A percentile compares a stretch with the other conserved stretches of the same genome.
phyloP scores from a whole-genome alignment of 2,113 vertebrate genomes.

The Typhlomys cinereus region DNA sequence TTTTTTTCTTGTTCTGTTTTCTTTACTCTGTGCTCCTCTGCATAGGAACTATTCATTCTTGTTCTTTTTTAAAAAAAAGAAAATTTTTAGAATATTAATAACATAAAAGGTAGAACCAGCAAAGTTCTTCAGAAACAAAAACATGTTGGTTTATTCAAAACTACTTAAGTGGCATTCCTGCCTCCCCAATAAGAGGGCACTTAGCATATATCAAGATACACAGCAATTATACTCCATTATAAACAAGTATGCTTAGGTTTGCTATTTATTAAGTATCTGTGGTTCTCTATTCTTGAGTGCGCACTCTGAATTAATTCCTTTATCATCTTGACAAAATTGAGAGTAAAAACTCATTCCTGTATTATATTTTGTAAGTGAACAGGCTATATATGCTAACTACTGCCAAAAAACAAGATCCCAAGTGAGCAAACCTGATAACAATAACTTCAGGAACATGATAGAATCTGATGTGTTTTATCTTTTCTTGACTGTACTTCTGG shows the following conservation, averaged over 20 bases:
- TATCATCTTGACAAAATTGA: conserved; percentile 6
- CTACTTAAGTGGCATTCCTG: not conserved
- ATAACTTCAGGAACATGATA: not conserved
- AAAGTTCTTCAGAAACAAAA: no score
- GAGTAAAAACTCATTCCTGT: not conserved
- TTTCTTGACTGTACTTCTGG: not conserved
- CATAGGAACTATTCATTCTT: no score
- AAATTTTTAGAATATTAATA: no score
- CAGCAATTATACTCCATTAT: not conserved
- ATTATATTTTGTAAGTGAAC: no score
- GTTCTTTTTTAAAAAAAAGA: no score
- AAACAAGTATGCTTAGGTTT: not conserved
- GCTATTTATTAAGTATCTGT: not conserved
- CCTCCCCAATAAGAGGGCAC: not conserved
- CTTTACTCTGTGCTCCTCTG: no score
- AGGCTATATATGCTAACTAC: not conserved
- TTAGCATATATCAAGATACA: conserved; percentile 5
- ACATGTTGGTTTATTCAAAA: not conserved
- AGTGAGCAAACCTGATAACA: not conserved
- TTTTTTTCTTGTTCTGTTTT: no score
- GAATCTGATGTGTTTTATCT: not conserved
- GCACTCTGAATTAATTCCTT: not conserved
- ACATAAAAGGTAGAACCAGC: no score
- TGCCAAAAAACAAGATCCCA: not conserved
- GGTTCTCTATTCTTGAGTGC: not conserved